Base-by-base conservation (phyloP, 2,113 vertebrate genomes). In the Mellivora capensis region DNA sequence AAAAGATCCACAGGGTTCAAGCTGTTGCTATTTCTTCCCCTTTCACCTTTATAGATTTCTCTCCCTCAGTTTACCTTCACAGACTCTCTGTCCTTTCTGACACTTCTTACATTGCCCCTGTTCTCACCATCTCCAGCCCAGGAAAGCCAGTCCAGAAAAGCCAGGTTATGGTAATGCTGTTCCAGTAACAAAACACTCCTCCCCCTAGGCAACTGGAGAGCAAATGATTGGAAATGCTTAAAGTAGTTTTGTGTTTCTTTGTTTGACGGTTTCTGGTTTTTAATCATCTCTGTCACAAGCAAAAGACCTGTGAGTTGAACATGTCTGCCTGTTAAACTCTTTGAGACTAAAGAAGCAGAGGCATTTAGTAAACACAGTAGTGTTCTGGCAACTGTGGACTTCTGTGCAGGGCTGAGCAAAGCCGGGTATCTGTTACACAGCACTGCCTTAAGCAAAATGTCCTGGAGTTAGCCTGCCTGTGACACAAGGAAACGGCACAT, bases 161-260 rank as follows among this genome's bases (percentile, higher is more conserved):
- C 23, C 3, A 25, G 9, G 0, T 34, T 61, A 6, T 29, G 4
- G 54, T 14, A 74, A 61, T n/a, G 21, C 11, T 64, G 42, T 23
- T 1, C 7, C 5, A 7, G 9, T 59, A 42, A 23, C 17, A 79
- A 86, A 54, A 80, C 0, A 0, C 7, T 29, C 18, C 12, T 52
- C 3, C 54, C 74, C 6, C 69, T 23, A 69, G 42, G 49, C 5
- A 29, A 1, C 39, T 31, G 11, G 61, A 54, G 17, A 69, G 7
- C 23, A 47, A 18, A 44, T 71, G 18, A 61, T 4, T 42, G 64
- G 11, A 76, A 44, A 34, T 12, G 8, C 13, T 74, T 7, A 25
- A 14, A 42, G 15, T 5, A 23, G 5, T 12, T 94, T 54, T 52
- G 34, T 15, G 20, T 69, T 89, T 52, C 4, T 52, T 81, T 77